These are phyloP conservation scores for Andrena fulva DNA, from an alignment of 2,888 invertebrate species.

Conservation along the genomic window DNA sequence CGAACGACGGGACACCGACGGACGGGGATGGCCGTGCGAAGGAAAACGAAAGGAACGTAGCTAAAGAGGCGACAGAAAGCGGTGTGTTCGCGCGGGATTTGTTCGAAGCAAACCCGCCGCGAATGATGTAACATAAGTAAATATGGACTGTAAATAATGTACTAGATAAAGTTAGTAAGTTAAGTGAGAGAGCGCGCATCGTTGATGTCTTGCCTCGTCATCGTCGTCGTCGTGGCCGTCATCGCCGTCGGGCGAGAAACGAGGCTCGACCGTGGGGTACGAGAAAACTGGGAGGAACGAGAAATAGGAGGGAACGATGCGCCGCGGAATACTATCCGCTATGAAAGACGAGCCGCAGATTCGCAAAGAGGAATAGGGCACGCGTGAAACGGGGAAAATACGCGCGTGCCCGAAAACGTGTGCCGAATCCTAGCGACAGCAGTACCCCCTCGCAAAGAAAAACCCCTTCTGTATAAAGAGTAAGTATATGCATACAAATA, in stretches of 20 bases:
- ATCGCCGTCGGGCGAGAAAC: conserved; percentile 23
- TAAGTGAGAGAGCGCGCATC: conserved; percentile 75
- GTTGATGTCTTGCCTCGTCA: conserved; percentile 55
- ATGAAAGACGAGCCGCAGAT: conserved; percentile 42
- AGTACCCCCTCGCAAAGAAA: conserved; percentile 77
- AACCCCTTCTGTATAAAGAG: conserved; percentile 83
- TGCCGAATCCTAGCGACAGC: conserved; percentile 73
- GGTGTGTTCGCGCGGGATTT: conserved; percentile 79
- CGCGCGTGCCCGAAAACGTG: conserved; percentile 67
- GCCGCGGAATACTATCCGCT: conserved; percentile 8
- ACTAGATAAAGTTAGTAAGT: conserved; percentile 82
- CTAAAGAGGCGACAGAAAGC: conserved; percentile 73
- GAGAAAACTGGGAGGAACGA: conserved; percentile 24
- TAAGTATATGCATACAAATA: conserved; percentile 78
- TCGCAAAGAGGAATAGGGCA: conserved; percentile 50
- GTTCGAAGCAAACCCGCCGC: conserved; percentile 77
- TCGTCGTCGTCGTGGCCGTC: conserved; percentile 47
- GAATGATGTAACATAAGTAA: conserved; percentile 85
- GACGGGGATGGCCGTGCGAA: conserved; percentile 46
- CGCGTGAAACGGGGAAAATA: conserved; percentile 54
- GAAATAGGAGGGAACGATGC: conserved; percentile 31
- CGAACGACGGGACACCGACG: conserved; percentile 29
- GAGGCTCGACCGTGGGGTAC: conserved; percentile 25
- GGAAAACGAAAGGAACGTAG: conserved; percentile 51
- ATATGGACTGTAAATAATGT: conserved; percentile 85